Percentiles rank a stretch among this genome's conserved stretches.
phyloP scores from a whole-genome alignment of 2,888 invertebrate species.

The Cryptocephalus primarius region DNA sequence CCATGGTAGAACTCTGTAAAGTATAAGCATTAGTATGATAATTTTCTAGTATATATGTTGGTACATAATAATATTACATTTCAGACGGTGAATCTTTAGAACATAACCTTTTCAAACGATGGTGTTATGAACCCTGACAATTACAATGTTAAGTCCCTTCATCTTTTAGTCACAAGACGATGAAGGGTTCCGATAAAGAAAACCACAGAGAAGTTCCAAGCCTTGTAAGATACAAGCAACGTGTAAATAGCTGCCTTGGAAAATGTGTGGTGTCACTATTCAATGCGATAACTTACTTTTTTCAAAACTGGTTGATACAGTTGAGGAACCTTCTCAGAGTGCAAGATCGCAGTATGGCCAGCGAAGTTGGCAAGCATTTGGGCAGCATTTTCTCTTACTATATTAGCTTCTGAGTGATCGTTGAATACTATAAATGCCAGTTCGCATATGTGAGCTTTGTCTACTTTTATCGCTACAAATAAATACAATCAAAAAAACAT shows the following conservation, averaged over 20 bases:
- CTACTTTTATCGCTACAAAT: constrained; percentile 12
- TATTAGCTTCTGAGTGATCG: constrained; percentile 41
- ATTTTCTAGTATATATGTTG: not conserved
- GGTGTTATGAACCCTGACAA: no score
- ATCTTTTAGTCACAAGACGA: no score
- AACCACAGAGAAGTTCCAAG: no score
- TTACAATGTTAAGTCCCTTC: no score
- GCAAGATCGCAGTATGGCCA: constrained; percentile 17
- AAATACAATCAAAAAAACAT: constrained; percentile 10
- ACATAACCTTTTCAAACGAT: no score
- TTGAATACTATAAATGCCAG: constrained; percentile 29
- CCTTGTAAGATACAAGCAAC: no score
- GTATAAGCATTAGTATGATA: not conserved
- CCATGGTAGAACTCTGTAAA: constrained; percentile 14
- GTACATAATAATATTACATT: no score
- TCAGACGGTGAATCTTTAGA: no score
- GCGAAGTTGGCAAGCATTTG: constrained; percentile 39
- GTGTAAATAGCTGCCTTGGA: no score
- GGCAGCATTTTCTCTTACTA: constrained; percentile 47
- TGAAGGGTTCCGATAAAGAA: no score
- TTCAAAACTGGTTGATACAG: constrained; percentile 2
- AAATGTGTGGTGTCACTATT: no score
- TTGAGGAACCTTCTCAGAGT: constrained; percentile 3
- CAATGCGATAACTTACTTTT: constrained; percentile 9
- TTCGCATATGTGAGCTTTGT: constrained; percentile 17